phyloP scores from a whole-genome alignment of 2,797 vertebrate genomes.

The Lacerta agilis region DNA sequence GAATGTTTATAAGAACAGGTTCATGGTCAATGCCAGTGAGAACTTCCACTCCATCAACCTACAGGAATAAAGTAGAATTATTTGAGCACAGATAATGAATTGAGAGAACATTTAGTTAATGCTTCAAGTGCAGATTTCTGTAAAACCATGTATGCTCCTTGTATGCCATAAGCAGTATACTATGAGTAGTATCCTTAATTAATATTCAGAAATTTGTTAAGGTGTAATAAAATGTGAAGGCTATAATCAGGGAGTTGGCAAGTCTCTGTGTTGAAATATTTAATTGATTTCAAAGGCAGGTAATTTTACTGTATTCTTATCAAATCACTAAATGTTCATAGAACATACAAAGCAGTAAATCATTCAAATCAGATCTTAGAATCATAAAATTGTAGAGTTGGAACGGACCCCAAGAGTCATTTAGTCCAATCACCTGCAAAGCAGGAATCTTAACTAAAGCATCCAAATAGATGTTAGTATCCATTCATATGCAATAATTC shows the following conservation, averaged over 20 bases:
- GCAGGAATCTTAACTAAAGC: too few species aligned
- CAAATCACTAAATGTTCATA: background rate
- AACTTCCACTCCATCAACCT: conserved; percentile 86
- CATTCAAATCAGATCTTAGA: background rate
- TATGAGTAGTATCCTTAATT: background rate
- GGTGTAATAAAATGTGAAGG: background rate
- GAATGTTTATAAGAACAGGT: conserved; percentile 87
- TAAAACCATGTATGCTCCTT: background rate
- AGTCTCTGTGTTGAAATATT: background rate
- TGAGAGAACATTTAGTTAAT: background rate
- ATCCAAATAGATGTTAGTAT: too few species aligned
- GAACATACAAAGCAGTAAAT: background rate
- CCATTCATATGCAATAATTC: background rate
- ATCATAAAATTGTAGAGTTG: too few species aligned
- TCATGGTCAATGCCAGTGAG: conserved; percentile 85
- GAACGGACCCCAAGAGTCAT: too few species aligned
- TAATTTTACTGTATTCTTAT: background rate
- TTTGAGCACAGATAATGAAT: background rate
- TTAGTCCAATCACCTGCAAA: too few species aligned
- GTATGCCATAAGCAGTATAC: background rate
- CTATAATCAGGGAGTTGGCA: background rate
- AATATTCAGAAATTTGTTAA: background rate
- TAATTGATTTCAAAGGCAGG: background rate
- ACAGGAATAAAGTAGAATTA: background rate
- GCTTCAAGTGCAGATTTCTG: background rate